Base-by-base conservation (phyloP, 2,888 invertebrate genomes). In the Rhaphigaster nebulosa region DNA sequence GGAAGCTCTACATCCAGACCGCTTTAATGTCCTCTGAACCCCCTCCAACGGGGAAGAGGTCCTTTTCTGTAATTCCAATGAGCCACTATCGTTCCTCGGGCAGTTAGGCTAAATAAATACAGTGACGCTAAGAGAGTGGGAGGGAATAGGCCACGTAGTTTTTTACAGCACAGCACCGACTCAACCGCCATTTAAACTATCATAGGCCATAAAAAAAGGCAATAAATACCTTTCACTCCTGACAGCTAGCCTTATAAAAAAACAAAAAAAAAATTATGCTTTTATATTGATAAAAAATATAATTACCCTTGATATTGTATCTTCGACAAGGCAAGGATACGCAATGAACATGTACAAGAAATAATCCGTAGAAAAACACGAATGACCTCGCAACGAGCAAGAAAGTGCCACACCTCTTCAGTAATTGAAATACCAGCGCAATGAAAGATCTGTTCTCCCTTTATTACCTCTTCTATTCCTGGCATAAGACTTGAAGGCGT, bases 21-120 rank as follows among this genome's bases (percentile, higher is more conserved):
- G 23, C 8, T 76, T 38, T 6, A 76, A 20, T 23, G 70, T 65
- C 38, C 70, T n/a, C n/a, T n/a, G n/a, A n/a, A n/a, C n/a, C n/a
- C n/a, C n/a, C n/a, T 38, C 34, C 38, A 76, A 38, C 34, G 20
- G 34, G 38, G 38, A 76, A 34, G 70, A 76, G 70, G 20, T 20
- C 70, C 70, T 76, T 20, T 76, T 76, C 70, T 76, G 70, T 76
- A 76, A 76, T 76, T 76, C 70, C 70, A 38, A 76, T 76, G 70
- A 76, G 38, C 34, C n/a, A n/a, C n/a, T 6, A 76, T 76, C 18
- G 12, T 29, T n/a, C 65, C 18, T 18, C 29, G 29, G 38, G 70
- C 34, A 76, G 70, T 76, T 76, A 76, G 70, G 38, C 5, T 76
- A 76, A 76, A 76, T 76, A 38, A 76, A 76, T 76, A 20, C 70